phyloP scores from a whole-genome alignment of 2,797 vertebrate genomes.

The Rousettus madagascariensis region DNA sequence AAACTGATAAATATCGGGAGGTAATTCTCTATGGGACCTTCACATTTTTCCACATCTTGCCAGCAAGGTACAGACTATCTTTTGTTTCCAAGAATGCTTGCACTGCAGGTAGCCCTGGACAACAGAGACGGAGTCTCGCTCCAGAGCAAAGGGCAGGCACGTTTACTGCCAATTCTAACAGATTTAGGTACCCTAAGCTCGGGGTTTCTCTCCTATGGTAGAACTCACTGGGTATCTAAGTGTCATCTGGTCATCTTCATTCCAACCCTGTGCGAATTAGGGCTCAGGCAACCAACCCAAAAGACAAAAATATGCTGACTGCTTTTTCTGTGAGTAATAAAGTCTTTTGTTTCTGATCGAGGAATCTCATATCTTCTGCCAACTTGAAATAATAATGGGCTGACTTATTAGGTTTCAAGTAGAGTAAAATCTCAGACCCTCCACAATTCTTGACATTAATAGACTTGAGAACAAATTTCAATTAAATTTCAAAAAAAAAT shows the following conservation, averaged over 20 bases:
- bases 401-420: constrained; percentile 11
- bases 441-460: neutral
- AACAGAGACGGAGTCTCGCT: neutral
- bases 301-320: neutral
- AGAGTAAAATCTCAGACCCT: neutral
- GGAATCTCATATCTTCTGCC: neutral
- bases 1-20: neutral
- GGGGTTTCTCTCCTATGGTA: neutral
- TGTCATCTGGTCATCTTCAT: neutral
- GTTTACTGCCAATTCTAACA: constrained; percentile 1
- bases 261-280: neutral
- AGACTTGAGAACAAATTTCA: constrained; percentile 4
- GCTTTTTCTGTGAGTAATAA: neutral
- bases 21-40: neutral
- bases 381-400: neutral
- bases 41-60: neutral
- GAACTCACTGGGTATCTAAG: neutral
- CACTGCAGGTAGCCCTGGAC: neutral
- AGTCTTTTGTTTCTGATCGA: constrained; percentile 7
- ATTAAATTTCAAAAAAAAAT: neutral
- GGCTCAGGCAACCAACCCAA: neutral
- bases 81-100: neutral
- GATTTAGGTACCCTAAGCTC: neutral
- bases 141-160: neutral
- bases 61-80: neutral